Base-by-base conservation (phyloP, 2,797 vertebrate genomes). In the Leontopithecus rosalia region DNA sequence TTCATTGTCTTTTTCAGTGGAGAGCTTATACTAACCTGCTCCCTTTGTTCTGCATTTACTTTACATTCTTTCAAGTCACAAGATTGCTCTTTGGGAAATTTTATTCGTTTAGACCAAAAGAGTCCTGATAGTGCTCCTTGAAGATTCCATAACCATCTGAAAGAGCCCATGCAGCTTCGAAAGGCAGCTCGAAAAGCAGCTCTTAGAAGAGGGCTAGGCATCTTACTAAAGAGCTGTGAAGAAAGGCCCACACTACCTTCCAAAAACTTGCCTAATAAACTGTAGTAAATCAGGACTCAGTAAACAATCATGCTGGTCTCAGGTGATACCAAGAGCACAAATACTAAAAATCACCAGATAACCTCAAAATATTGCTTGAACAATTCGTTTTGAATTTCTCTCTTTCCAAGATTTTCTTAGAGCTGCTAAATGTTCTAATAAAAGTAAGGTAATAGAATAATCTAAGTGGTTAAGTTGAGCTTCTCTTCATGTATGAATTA, bases 21-120 rank as follows among this genome's bases (percentile, higher is more conserved):
- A 80, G 79, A 72, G 12, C 14, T 77, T 82, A 9, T 20, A 72
- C 41, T 55, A 86, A 76, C 24, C 9, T 70, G 43, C 13, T 41
- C 43, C 39, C 1, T 88, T 83, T 61, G 13, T 82, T 90, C 61
- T 77, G 28, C 14, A 64, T 84, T 86, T 82, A 26, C 22, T 91
- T 95, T 86, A 26, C 19, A n/a, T 91, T 90, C 90, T 94, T 43
- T 88, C 57, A 39, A 87, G 17, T 80, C 50, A 72, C 26, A 72
- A 26, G 9, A 73, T 55, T 93, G 92, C 36, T 72, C 7, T 86
- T 96, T 87, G 15, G 15, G 46, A 95, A 85, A 72, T 30, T 36
- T 33, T 70, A 4, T 72, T 57, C 83, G 17, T 89, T 96, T 50
- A 70, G 19, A 96, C 73, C 48, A 61, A 24, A 1, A 13, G 28